A percentile compares a stretch with the other conserved stretches of the same genome.
phyloP scores from a whole-genome alignment of 1,140 invertebrate species.

The Sycophaga agraensis region DNA sequence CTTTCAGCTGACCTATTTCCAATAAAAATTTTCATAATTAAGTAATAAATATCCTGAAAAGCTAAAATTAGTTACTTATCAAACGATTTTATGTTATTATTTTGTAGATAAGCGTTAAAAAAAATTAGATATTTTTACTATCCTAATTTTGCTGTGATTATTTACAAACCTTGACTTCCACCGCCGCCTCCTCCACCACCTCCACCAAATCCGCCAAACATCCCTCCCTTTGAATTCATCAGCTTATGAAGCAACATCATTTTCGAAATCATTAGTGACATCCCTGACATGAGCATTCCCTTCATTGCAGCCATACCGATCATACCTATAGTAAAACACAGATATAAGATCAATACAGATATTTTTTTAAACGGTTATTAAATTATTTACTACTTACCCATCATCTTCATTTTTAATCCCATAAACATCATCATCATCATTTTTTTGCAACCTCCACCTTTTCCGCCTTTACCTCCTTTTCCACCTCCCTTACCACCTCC shows the following conservation, averaged over 20 bases:
- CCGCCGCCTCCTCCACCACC: slow-evolving; percentile 5
- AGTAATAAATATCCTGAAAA: no score
- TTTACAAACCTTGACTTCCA: background rate
- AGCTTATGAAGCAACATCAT: slow-evolving; percentile 62
- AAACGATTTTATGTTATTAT: no score
- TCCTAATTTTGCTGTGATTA: no score
- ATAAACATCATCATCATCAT: slow-evolving; percentile 67
- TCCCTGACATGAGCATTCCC: slow-evolving; percentile 62
- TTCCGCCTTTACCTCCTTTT: slow-evolving; percentile 43
- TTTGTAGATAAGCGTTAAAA: no score
- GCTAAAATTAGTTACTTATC: no score
- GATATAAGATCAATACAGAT: background rate
- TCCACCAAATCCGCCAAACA: slow-evolving; percentile 43
- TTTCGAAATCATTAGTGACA: slow-evolving; percentile 63
- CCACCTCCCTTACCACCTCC: slow-evolving; percentile 46
- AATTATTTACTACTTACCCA: slow-evolving; percentile 52
- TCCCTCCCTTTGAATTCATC: slow-evolving; percentile 56
- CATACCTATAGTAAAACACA: slow-evolving; percentile 53
- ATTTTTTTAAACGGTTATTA: background rate
- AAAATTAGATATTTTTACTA: no score
- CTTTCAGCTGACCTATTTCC: slow-evolving; percentile 34
- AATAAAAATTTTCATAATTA: no score
- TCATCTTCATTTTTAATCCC: slow-evolving; percentile 63
- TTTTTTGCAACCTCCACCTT: slow-evolving; percentile 59
- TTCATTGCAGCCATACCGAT: slow-evolving; percentile 62